Conservation (phyloP, 2,797 vertebrate genomes). For the Sebastes baramenuke region DNA sequence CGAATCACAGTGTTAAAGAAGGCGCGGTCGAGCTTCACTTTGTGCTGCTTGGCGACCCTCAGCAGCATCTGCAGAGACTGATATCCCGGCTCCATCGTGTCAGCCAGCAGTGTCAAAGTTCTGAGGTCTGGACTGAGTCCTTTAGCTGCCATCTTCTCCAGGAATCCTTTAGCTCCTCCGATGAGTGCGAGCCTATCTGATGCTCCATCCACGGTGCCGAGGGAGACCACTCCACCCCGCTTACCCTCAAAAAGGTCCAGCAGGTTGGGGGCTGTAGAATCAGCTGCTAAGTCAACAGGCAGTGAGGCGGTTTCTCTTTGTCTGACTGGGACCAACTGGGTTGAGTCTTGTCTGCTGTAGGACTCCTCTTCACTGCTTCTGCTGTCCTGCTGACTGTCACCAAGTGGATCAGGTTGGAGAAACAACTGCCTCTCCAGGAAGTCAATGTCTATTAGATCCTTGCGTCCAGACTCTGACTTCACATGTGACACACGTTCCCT, state of each 20-base stretch:
- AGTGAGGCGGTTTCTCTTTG: not conserved
- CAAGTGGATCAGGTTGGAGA: slow-evolving; percentile 37
- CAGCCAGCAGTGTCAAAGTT: slow-evolving; percentile 89
- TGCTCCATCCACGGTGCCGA: slow-evolving; percentile 76
- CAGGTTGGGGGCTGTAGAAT: slow-evolving; percentile 80
- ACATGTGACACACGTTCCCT: slow-evolving; percentile 11
- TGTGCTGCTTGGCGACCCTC: slow-evolving; percentile 73
- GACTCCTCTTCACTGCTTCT: not conserved
- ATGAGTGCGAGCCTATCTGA: slow-evolving; percentile 86
- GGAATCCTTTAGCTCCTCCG: slow-evolving; percentile 86
- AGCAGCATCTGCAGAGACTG: slow-evolving; percentile 82
- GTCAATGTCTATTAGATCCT: slow-evolving; percentile 77
- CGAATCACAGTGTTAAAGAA: slow-evolving; percentile 92
- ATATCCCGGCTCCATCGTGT: slow-evolving; percentile 81
- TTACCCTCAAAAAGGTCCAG: slow-evolving; percentile 79
- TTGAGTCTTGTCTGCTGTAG: not conserved
- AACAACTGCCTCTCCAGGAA: slow-evolving; percentile 86
- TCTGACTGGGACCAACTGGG: slow-evolving; percentile 35
- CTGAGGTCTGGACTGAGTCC: slow-evolving; percentile 83
- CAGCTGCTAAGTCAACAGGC: not conserved
- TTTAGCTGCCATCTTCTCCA: slow-evolving; percentile 86
- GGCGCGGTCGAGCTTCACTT: slow-evolving; percentile 84
- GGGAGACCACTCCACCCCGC: slow-evolving; percentile 74
- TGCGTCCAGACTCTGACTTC: not conserved
- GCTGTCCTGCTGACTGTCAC: not conserved